These are phyloP conservation scores for Amphimedon queenslandica DNA, from an alignment of 37 sponge, comb jelly and placozoan genomes.

Conservation along the genomic window DNA sequence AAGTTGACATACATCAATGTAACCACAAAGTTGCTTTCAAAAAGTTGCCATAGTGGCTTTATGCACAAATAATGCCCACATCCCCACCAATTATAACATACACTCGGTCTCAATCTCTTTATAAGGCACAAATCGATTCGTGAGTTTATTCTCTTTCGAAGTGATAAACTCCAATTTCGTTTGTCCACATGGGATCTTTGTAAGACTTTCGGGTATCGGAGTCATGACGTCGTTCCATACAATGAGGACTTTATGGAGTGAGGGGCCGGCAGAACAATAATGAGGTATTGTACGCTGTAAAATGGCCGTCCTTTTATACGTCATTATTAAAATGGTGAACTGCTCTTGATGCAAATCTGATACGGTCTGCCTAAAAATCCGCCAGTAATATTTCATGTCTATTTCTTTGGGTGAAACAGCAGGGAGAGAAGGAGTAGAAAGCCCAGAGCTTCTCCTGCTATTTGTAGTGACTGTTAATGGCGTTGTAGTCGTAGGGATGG, in stretches of 20 bases:
- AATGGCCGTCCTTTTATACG: conserved; percentile 49
- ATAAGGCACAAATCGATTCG: conserved; percentile 26
- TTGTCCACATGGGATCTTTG: conserved; percentile 9
- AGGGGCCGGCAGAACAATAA: conserved; percentile 16
- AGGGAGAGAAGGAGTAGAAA: too few relatives aligned
- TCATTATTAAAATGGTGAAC: conserved; percentile 38
- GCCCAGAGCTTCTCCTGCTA: too few relatives aligned
- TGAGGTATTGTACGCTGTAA: conserved; percentile 25
- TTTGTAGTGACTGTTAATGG: too few relatives aligned
- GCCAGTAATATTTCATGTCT: background rate
- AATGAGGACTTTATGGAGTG: conserved; percentile 24
- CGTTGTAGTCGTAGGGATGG: too few relatives aligned
- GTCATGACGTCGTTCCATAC: conserved; percentile 54
- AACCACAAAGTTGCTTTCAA: too few relatives aligned
- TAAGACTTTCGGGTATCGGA: conserved; percentile 24
- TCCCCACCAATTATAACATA: conserved; percentile 17
- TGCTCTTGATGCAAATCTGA: background rate
- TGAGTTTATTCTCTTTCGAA: conserved; percentile 12
- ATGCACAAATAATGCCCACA: too few relatives aligned
- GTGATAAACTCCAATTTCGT: conserved; percentile 8
- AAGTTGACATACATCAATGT: too few relatives aligned
- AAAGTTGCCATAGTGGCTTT: too few relatives aligned
- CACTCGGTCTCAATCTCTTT: conserved; percentile 39
- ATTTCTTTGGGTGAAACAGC: too few relatives aligned
- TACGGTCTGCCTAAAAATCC: background rate